Evolutionary conservation across 2,797 vertebrate genomes (phyloP).

Genomic region (Natrix natrix): DNA sequence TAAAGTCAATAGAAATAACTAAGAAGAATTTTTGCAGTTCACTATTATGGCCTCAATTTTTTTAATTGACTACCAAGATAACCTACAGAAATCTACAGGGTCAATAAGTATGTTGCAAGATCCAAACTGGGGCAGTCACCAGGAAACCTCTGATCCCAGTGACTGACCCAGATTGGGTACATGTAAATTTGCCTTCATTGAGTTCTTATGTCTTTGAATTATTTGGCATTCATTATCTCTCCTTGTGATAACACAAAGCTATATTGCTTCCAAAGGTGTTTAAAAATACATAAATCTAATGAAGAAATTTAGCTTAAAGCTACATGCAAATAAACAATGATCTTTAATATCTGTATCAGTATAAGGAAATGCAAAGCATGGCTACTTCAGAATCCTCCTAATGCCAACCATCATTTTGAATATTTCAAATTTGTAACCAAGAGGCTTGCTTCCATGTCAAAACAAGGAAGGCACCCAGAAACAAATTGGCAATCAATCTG

Average conservation of each 20-base stretch:
- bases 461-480: background rate
- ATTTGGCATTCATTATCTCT: background rate
- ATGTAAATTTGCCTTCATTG: no score
- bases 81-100: background rate
- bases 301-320: background rate
- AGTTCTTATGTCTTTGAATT: rapidly evolving
- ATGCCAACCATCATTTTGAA: background rate
- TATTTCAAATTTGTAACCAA: background rate
- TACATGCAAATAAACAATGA: background rate
- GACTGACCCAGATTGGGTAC: no score
- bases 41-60: background rate
- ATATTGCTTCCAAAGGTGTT: background rate
- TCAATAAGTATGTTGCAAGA: background rate
- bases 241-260: background rate
- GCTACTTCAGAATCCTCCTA: background rate
- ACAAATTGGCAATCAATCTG: background rate
- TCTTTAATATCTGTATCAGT: background rate
- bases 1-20: background rate
- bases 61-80: background rate
- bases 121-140: background rate
- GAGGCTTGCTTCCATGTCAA: background rate
- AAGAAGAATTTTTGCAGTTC: background rate
- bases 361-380: background rate
- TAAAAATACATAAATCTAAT: background rate
- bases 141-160: background rate